Evolutionary conservation across 2,113 vertebrate genomes (phyloP), one percentile per base, ranked within the genome.

Genomic region (Recurvirostra avosetta): DNA sequence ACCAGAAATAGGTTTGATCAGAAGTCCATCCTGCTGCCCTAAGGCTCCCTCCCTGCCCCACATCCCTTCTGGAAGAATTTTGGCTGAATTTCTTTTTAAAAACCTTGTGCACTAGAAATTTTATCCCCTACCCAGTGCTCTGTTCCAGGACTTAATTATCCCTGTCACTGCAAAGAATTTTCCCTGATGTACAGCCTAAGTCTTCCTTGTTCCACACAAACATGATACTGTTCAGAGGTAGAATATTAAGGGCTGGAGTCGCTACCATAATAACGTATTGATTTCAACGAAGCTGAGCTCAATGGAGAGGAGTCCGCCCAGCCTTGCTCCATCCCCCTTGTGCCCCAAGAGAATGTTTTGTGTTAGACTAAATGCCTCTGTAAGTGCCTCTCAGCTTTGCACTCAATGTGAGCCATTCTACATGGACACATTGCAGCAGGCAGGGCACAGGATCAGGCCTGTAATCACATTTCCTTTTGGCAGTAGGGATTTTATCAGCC

Each of bases 301-400:
- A 22, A 22, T 56, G 87, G 63, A 87, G 77, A 66, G 62, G 62
- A 94, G 90, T 12, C 71, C 1, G 71, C 50, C 55, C n/a, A 5
- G 91, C 91, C 93, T 73, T 40, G 36, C 85, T 91, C 81, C 81
- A 73, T 72, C 66, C 63, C 76, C 71, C 47, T 40, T 5, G 23
- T 78, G 86, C 88, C 96, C 92, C 82, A 62, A 18, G 91, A 95
- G 95, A 32, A 76, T 15, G 63, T 86, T 92, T 74, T 66, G 92
- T 84, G 88, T 92, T 29, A 40, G 86, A 20, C 59, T 86, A 73
- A 95, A 93, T 73, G 91, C 83, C 67, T 95, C 83, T 71, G 36
- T 77, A 88, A 95, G 95, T 84, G 83, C 88, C 90, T 86, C 86
- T 92, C 75, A 70, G 90, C 83, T 45, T 62, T 50, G 83, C 16